A percentile compares a stretch with the other conserved stretches of the same genome.
Conservation (phyloP, 1,140 invertebrate genomes). For the Drosophila varians region DNA sequence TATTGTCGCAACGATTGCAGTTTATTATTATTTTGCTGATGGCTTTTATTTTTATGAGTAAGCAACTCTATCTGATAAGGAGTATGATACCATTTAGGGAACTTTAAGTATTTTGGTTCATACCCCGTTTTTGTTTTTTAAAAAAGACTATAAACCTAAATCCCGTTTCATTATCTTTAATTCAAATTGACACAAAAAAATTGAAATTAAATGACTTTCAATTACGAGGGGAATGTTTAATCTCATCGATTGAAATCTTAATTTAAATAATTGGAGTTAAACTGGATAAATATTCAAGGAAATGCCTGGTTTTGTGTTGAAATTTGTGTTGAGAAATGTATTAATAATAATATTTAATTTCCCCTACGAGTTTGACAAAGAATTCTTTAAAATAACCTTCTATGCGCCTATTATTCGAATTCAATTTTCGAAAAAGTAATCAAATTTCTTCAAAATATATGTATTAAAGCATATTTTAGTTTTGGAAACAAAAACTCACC, state of each 20-base stretch:
- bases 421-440: no score
- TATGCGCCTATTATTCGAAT: no score
- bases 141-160: not conserved
- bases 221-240: not conserved
- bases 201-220: not conserved
- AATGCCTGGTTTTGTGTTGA: not conserved
- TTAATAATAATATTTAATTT: no score
- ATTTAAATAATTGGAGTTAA: not conserved
- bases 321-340: no score
- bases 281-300: no score
- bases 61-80: not conserved
- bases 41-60: not conserved
- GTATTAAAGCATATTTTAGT: not conserved
- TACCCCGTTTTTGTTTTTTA: not conserved
- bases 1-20: not conserved
- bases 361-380: no score
- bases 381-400: no score
- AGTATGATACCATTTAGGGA: not conserved
- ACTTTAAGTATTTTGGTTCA: not conserved
- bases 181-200: constrained; percentile 11
- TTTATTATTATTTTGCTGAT: not conserved
- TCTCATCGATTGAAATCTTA: not conserved
- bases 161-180: not conserved
- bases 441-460: no score
- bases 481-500: constrained; percentile 84